These are phyloP conservation scores for Anorthoa munda DNA, from an alignment of 2,888 invertebrate genomes.

Conservation along the genomic window DNA sequence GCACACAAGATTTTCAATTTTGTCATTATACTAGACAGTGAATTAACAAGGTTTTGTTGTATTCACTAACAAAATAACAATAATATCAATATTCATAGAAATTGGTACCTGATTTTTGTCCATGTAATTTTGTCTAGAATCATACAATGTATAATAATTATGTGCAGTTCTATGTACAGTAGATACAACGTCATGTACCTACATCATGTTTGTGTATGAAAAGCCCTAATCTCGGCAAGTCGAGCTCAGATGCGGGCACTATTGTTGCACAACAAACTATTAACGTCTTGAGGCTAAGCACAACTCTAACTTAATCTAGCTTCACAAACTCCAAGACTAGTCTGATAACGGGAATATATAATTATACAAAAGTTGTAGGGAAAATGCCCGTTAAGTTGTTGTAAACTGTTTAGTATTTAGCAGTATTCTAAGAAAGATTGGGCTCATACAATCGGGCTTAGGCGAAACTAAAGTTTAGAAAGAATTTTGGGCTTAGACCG, in stretches of 20 bases:
- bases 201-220: slow-evolving; percentile 39
- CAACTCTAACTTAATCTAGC: slow-evolving; percentile 49
- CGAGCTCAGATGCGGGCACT: slow-evolving; percentile 39
- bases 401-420: slow-evolving; percentile 40
- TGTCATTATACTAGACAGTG: neutral
- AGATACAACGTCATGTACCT: neutral
- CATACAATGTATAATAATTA: neutral
- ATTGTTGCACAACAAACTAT: slow-evolving; percentile 61
- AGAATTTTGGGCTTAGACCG: slow-evolving; percentile 18
- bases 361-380: slow-evolving; percentile 43
- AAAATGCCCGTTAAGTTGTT: slow-evolving; percentile 37
- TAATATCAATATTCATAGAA: neutral
- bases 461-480: slow-evolving; percentile 12
- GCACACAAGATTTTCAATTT: neutral
- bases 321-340: slow-evolving; percentile 38
- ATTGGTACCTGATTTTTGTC: neutral
- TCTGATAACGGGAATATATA: slow-evolving; percentile 49
- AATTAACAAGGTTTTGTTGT: neutral
- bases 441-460: slow-evolving; percentile 36
- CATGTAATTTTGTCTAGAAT: neutral
- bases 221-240: slow-evolving; percentile 35
- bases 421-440: slow-evolving; percentile 31
- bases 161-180: neutral
- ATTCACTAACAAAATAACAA: neutral
- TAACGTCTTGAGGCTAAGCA: slow-evolving; percentile 31